phyloP scores from a whole-genome alignment of 2,888 invertebrate genomes.

The Acrocyrtus sp. region DNA sequence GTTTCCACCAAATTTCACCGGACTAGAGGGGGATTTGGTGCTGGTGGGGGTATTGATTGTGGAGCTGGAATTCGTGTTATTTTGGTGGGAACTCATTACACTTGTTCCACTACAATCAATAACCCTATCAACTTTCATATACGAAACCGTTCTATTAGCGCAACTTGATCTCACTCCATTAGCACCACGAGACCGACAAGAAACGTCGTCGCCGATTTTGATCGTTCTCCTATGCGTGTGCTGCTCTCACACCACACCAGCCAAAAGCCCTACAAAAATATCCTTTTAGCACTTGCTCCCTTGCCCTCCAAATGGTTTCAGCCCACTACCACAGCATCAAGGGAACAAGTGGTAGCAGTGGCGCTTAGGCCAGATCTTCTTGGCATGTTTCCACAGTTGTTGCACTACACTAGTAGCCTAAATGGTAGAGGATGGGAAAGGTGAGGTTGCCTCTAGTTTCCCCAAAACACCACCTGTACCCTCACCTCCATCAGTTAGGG shows the following conservation, averaged over 20 bases:
- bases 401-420: too few species aligned
- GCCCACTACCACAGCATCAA: too few species aligned
- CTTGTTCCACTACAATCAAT: not conserved
- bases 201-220: slow-evolving; percentile 17
- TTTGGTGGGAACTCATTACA: slow-evolving; percentile 36
- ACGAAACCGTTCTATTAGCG: not conserved
- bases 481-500: slow-evolving; percentile 34
- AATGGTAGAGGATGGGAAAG: too few species aligned
- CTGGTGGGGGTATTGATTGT: slow-evolving; percentile 27
- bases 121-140: not conserved
- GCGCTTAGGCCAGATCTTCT: too few species aligned
- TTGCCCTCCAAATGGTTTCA: too few species aligned
- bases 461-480: slow-evolving; percentile 26
- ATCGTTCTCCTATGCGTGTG: slow-evolving; percentile 26
- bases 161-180: slow-evolving; percentile 2
- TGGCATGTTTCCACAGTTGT: too few species aligned
- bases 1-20: slow-evolving; percentile 30
- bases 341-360: too few species aligned
- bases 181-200: not conserved
- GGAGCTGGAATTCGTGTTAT: slow-evolving; percentile 21
- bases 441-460: too few species aligned
- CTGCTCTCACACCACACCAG: too few species aligned
- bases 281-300: slow-evolving; percentile 23
- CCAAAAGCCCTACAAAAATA: too few species aligned
- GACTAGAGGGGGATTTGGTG: slow-evolving; percentile 39